Percentiles rank a stretch among this genome's conserved stretches.
Conservation (phyloP, 2,797 vertebrate species). For the Neosilurus mollespiculum region DNA sequence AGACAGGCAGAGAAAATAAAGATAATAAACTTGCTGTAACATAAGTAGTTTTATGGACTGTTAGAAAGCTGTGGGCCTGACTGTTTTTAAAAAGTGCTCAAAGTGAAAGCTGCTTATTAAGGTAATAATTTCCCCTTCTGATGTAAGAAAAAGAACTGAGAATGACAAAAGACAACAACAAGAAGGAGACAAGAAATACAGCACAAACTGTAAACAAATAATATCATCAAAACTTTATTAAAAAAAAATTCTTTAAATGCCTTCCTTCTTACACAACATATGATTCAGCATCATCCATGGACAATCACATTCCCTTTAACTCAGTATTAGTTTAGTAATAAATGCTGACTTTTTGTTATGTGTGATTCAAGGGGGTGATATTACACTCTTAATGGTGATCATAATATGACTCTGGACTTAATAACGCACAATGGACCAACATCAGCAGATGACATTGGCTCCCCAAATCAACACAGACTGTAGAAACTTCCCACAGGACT, state of each 20-base stretch:
- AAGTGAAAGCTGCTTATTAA: neutral
- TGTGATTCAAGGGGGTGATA: conserved; percentile 11
- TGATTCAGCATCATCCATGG: neutral
- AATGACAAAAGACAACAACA: neutral
- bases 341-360: neutral
- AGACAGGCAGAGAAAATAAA: too few relatives aligned
- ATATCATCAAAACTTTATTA: neutral
- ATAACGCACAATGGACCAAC: too few relatives aligned
- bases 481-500: too few relatives aligned
- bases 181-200: neutral
- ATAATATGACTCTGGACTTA: too few relatives aligned
- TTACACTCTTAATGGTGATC: too few relatives aligned
- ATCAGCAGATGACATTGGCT: too few relatives aligned
- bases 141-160: neutral
- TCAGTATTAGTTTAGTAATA: neutral
- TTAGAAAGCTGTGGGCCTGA: neutral
- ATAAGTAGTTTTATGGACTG: too few relatives aligned
- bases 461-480: too few relatives aligned
- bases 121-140: neutral
- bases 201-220: neutral
- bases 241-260: too few relatives aligned
- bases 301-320: neutral
- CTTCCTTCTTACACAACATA: neutral
- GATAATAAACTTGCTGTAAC: too few relatives aligned
- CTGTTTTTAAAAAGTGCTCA: neutral